Evolutionary conservation across 2,888 invertebrate genomes (phyloP).

Genomic region (Xestia sexstrigata): DNA sequence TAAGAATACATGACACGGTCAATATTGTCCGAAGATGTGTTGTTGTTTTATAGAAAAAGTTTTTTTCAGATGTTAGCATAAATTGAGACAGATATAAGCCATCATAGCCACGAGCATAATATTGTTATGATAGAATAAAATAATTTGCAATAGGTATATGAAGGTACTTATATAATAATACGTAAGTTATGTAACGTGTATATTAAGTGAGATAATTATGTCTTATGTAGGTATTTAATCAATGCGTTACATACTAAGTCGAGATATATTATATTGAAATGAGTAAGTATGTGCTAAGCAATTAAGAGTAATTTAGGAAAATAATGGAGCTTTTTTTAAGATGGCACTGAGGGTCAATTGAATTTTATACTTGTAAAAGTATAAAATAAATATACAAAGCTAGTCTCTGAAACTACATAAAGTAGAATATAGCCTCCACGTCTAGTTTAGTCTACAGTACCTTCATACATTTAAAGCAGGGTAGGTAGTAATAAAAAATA

Average conservation of each 20-base stretch:
- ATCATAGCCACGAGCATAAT: neutral
- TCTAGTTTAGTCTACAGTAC: neutral
- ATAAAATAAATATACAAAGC: too few species aligned
- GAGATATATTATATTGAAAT: neutral
- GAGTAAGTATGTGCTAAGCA: neutral
- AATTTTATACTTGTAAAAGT: too few species aligned
- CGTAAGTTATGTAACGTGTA: neutral
- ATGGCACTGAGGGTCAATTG: too few species aligned
- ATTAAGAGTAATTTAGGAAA: neutral
- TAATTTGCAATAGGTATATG: neutral
- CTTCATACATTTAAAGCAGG: neutral
- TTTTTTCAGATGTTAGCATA: neutral
- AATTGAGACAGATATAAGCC: neutral
- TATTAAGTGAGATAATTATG: neutral
- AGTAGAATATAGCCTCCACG: too few species aligned
- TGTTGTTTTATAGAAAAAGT: neutral
- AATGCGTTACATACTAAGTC: neutral
- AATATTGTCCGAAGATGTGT: neutral
- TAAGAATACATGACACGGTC: constrained; percentile 19
- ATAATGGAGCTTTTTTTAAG: too few species aligned
- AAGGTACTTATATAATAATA: too few species aligned
- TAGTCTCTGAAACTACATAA: too few species aligned
- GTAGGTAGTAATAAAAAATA: constrained; percentile 25
- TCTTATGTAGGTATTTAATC: neutral
- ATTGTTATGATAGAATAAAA: neutral